These are phyloP conservation scores for Indri indri DNA, from an alignment of 2,113 vertebrate genomes.

Conservation along the genomic window DNA sequence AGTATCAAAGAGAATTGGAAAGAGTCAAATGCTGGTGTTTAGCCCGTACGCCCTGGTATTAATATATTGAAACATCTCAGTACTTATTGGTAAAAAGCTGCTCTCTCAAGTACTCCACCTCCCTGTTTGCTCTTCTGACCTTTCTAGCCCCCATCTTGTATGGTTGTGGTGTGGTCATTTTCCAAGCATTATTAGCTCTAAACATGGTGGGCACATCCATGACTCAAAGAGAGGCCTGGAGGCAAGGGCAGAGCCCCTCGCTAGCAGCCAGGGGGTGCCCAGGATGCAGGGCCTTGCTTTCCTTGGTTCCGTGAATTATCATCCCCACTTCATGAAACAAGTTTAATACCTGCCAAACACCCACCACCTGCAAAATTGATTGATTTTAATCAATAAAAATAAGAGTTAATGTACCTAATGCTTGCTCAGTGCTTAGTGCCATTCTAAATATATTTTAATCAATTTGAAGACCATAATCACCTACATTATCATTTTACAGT, in stretches of 20 bases:
- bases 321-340: not conserved
- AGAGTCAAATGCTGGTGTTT: not conserved
- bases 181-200: not conserved
- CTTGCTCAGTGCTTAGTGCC: not conserved
- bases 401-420: not conserved
- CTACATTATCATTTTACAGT: not conserved
- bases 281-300: not conserved
- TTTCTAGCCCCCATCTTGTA: no score
- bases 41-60: no score
- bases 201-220: not conserved
- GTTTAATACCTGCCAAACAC: not conserved
- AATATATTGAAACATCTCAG: not conserved
- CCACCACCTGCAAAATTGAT: not conserved
- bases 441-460: not conserved
- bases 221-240: not conserved
- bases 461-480: not conserved
- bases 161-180: no score
- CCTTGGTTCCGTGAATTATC: not conserved
- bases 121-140: not conserved
- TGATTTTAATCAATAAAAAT: not conserved
- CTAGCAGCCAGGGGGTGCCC: not conserved
- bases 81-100: not conserved
- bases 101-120: no score
- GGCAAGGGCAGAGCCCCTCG: not conserved
- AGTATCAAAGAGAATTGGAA: not conserved